phyloP scores from a whole-genome alignment of 2,888 invertebrate species.

The Papilio gigon region DNA sequence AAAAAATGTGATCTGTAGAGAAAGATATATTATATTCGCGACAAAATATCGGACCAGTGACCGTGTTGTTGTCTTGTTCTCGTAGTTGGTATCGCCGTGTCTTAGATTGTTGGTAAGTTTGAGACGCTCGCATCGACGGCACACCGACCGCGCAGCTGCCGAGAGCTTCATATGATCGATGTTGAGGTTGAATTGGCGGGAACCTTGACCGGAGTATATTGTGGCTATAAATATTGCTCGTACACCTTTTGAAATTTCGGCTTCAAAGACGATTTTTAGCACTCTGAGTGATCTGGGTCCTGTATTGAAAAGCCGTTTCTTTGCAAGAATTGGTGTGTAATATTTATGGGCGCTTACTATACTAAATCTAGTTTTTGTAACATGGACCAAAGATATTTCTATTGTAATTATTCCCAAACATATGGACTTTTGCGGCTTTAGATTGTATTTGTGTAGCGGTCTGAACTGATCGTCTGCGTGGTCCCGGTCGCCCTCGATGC shows the following conservation, averaged over 20 bases:
- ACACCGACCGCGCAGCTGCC: conserved; percentile 37
- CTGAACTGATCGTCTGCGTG: conserved; percentile 46
- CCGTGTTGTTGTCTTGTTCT: conserved; percentile 73
- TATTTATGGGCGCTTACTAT: neutral
- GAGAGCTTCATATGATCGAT: conserved; percentile 33
- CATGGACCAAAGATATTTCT: conserved; percentile 63
- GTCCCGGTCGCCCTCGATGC: conserved; percentile 51
- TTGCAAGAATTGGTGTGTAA: neutral
- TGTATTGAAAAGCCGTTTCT: neutral
- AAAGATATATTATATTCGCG: conserved; percentile 60
- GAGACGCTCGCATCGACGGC: conserved; percentile 14
- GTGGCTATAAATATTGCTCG: neutral
- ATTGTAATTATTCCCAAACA: conserved; percentile 37
- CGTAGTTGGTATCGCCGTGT: conserved; percentile 73
- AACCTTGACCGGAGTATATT: conserved; percentile 28
- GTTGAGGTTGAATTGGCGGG: conserved; percentile 25
- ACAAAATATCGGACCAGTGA: conserved; percentile 77
- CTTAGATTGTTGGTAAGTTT: conserved; percentile 78
- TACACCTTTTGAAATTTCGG: neutral
- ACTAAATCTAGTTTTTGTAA: conserved; percentile 51
- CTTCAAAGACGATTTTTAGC: neutral
- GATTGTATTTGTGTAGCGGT: conserved; percentile 38
- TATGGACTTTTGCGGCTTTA: conserved; percentile 20
- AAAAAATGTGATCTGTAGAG: conserved; percentile 75
- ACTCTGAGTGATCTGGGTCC: neutral